Evolutionary conservation across 1,140 invertebrate species (phyloP), one percentile per base, ranked within the genome.

Genomic region (Pogonus chalceus): DNA sequence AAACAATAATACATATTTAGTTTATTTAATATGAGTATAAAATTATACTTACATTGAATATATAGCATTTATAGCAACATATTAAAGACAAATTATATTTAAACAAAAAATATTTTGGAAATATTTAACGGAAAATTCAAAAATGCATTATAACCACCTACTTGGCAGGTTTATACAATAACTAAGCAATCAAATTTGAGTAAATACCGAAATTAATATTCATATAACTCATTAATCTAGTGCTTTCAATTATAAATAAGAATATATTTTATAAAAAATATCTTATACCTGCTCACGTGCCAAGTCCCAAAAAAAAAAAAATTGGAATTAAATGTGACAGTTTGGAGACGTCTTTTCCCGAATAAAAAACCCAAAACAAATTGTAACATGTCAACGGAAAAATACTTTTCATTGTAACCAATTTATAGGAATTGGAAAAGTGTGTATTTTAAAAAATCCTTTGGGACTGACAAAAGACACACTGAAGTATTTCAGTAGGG

Each of bases 351-450:
- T 57, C 57, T 58, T 63, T 57, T 58, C 55, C 55, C 46, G 50
- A 52, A 22, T 39, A 31, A 54, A 49, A 60, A 47, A 51, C 4
- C 26, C 43, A 26, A 51, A 49, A 35, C 60, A 61, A 63, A 63
- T 63, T 63, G 61, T 60, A 58, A 63, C 57, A 58, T 63, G 61
- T 63, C 61, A 63, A 51, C 39, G 20, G 43, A 23, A 37, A 26
- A 35, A 48, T 48, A 35, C 51, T 51, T 56, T 49, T 56, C 51
- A 22, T 60, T 54, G 37, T 59, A 54, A 56, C 49, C 57, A 60
- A 62, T 63, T 61, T 61, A 58, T 54, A 55, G 50, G 60, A 60
- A 63, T 63, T 63, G 61, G 58, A 63, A 58, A 63, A 61, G 56
- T 61, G 61, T 61, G 60, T 63, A 61, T 61, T 61, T 56, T 58